Conservation (phyloP, 2,113 vertebrate genomes). For the Psophia crepitans region DNA sequence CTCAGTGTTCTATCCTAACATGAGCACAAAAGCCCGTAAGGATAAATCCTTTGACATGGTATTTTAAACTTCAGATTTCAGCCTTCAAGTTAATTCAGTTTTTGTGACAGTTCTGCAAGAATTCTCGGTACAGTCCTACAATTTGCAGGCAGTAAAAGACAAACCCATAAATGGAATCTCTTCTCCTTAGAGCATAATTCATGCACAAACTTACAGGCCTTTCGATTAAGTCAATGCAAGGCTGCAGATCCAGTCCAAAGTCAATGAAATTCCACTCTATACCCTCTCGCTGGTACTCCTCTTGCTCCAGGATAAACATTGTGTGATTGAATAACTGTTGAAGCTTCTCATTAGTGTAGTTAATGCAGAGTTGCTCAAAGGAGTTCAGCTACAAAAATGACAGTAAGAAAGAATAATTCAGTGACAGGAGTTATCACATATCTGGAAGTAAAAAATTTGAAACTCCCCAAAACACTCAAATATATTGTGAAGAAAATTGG, state of each 20-base stretch:
- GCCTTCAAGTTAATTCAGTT: background rate
- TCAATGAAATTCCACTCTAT: conserved; percentile 99
- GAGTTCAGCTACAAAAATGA: conserved; percentile 86
- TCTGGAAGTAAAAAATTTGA: background rate
- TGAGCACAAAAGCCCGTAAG: background rate
- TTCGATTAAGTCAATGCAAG: conserved; percentile 96
- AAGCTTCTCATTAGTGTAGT: conserved; percentile 98
- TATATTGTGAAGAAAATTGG: accelerated
- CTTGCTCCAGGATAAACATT: conserved; percentile 99
- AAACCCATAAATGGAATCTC: background rate
- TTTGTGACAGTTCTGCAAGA: background rate
- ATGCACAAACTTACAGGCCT: conserved; percentile 82
- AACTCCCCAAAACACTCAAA: background rate
- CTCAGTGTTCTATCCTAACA: background rate
- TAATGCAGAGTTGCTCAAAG: conserved; percentile 98
- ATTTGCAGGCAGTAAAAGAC: background rate
- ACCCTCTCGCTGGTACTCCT: conserved; percentile 96
- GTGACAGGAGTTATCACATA: background rate
- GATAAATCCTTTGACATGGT: background rate
- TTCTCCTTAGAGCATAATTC: background rate
- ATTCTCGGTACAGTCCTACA: background rate
- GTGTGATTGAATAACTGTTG: conserved; percentile 99
- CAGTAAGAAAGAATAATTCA: background rate
- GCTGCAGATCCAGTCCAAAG: conserved; percentile 95
- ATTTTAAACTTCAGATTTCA: background rate